Evolutionary conservation across 2,888 invertebrate genomes (phyloP).

Genomic region (Leptopilina myrica): DNA sequence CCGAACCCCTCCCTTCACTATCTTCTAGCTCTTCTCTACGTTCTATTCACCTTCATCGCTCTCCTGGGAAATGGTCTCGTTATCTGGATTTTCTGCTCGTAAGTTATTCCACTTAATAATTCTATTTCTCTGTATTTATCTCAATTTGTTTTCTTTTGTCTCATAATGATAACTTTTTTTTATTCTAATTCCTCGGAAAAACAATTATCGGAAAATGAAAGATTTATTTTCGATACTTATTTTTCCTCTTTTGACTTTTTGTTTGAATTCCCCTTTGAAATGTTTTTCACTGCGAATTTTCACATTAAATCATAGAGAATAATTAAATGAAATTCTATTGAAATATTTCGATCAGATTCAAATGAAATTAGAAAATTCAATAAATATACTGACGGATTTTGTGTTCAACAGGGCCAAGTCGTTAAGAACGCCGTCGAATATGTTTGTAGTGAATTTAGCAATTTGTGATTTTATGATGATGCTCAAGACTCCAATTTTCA

Average conservation of each 20-base stretch:
- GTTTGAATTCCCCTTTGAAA: no score
- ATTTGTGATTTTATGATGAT: constrained; percentile 92
- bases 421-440: constrained; percentile 88
- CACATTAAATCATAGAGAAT: no score
- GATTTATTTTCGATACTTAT: neutral
- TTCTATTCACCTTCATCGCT: constrained; percentile 85
- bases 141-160: no score
- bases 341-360: no score
- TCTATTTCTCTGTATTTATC: no score
- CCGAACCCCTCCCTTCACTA: constrained; percentile 90
- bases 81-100: constrained; percentile 90
- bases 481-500: constrained; percentile 90
- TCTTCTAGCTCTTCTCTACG: constrained; percentile 86
- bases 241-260: constrained; percentile 32
- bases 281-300: no score
- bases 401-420: constrained; percentile 80
- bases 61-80: constrained; percentile 90
- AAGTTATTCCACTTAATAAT: constrained; percentile 72
- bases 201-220: no score
- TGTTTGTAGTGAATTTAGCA: constrained; percentile 90
- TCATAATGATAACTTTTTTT: no score
- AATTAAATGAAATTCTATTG: no score
- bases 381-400: no score
- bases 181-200: no score
- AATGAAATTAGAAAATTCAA: no score